Base-by-base conservation (phyloP, 1,140 invertebrate species). In the Drepana arcuata region DNA sequence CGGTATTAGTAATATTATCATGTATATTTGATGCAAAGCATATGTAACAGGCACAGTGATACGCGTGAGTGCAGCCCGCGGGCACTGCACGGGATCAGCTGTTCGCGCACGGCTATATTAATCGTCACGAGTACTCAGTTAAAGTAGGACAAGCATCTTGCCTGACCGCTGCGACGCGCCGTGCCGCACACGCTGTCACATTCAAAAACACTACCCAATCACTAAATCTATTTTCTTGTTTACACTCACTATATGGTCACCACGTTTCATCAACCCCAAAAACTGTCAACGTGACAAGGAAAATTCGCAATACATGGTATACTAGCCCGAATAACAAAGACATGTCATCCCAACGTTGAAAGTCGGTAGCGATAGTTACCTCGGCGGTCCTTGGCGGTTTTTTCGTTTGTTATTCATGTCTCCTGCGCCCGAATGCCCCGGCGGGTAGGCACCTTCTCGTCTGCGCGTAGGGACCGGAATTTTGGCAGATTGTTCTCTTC, bases 381-480 rank as follows among this genome's bases (percentile, higher is more conserved):
- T 85, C 67, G 82, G 77, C 64, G 84, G 79, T 56, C 79, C 84
- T 78, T 85, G 84, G 58, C 86, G 83, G 72, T 80, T 86, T 84
- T 86, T 87, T 52, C 85, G 78, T 68, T 86, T 85, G 52, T 82
- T 86, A 63, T 86, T 86, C 84, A 86, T 86, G 56, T 83, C 78
- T 69, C 80, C 78, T 62, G 83, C 82, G 71, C 81, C 82, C 58
- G 71, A 83, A 62, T 75, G 77, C 84, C 84, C 84, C 77, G 80
- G 77, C 56, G 81, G 81, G 75, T 81, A 85, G 83, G 84, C 84
- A 85, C 75, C 73, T 83, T 86, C 84, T 78, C 74, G 83, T 77
- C 82, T 86, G 71, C 84, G 84, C 84, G 86, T 87, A 68, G 86
- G 85, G 83, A 86, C 85, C 84, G 85, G 86, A 87, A 87, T 87